Conservation (phyloP, 2,797 vertebrate genomes). For the Leuciscus waleckii region DNA sequence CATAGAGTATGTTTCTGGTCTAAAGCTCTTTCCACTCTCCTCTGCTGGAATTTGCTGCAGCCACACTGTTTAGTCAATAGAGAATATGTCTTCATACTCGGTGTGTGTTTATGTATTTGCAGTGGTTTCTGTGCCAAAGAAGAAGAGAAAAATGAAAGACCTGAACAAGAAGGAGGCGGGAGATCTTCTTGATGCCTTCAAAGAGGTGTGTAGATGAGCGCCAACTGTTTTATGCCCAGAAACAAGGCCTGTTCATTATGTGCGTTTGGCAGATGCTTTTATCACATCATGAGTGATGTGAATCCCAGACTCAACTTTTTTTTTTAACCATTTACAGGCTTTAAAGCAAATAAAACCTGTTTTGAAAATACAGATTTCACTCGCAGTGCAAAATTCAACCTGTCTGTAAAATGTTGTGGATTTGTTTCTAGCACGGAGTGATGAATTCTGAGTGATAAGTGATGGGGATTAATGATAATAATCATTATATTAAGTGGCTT, state of each 20-base stretch:
- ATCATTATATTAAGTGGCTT: not conserved
- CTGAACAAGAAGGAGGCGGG: constrained; percentile 95
- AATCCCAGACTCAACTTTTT: not conserved
- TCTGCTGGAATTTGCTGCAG: not conserved
- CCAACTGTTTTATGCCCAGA: not conserved
- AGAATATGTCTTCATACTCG: not conserved
- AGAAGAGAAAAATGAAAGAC: constrained; percentile 94
- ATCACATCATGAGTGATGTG: not conserved
- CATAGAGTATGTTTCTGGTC: not conserved
- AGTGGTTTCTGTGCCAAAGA: constrained; percentile 95
- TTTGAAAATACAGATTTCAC: not conserved
- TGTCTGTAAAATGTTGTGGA: not conserved
- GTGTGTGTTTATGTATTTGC: constrained; percentile 45
- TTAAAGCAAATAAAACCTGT: not conserved
- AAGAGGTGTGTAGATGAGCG: constrained; percentile 79
- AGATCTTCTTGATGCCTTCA: constrained; percentile 95
- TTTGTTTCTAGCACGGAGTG: not conserved
- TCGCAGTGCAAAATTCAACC: not conserved
- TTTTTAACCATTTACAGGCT: not conserved
- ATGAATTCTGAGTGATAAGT: not conserved
- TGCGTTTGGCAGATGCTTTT: not conserved
- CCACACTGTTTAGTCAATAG: not conserved
- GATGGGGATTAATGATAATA: not conserved
- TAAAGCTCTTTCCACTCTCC: not conserved
- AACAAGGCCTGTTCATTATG: not conserved